phyloP scores from a whole-genome alignment of 1,140 invertebrate species.

The Penaeus vannamei region DNA sequence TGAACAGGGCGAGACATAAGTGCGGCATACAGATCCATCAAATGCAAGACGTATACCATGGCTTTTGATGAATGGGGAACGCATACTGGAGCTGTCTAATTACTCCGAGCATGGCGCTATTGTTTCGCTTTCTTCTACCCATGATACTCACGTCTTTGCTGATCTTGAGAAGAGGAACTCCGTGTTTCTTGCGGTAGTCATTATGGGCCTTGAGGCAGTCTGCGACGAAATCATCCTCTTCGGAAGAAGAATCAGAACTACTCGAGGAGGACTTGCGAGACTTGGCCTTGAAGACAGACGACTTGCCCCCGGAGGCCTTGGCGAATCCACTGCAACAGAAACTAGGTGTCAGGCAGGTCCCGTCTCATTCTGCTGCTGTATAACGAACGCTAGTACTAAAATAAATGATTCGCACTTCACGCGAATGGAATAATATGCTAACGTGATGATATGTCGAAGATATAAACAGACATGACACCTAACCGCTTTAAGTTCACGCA shows the following conservation, averaged over 20 bases:
- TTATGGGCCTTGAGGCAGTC: conserved; percentile 83
- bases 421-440: neutral
- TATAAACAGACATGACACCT: neutral
- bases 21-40: too few relatives aligned
- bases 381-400: neutral
- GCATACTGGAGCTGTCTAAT: too few relatives aligned
- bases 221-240: conserved; percentile 76
- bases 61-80: too few relatives aligned
- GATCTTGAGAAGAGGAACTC: conserved; percentile 79
- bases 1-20: too few relatives aligned
- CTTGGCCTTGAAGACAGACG: conserved; percentile 27
- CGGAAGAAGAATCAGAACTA: conserved; percentile 37
- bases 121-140: neutral
- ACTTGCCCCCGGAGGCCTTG: conserved; percentile 38
- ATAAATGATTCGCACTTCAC: neutral
- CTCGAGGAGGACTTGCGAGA: conserved; percentile 47
- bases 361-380: neutral
- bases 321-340: conserved; percentile 48
- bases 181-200: conserved; percentile 83
- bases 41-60: too few relatives aligned
- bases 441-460: neutral
- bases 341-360: neutral
- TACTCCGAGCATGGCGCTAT: too few relatives aligned
- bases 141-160: conserved; percentile 78
- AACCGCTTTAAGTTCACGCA: neutral